Percentiles rank a stretch among this genome's conserved stretches.
Conservation (phyloP, 2,888 invertebrate genomes). For the Pheosia gnoma region DNA sequence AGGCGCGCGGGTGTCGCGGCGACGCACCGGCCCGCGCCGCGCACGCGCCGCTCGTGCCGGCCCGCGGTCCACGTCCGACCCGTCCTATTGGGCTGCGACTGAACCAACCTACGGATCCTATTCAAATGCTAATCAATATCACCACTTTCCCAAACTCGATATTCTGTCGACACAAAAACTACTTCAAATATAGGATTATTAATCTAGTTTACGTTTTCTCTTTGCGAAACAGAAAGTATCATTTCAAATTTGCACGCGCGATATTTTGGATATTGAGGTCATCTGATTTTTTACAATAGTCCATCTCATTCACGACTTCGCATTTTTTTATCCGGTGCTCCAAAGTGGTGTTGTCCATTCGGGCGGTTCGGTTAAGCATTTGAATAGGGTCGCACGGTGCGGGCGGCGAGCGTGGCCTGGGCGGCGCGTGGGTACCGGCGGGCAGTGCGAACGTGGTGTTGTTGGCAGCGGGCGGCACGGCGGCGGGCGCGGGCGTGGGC, state of each 20-base stretch:
- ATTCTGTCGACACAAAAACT: neutral
- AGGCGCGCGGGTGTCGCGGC: constrained; percentile 80
- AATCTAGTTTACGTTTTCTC: neutral
- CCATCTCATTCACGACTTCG: constrained; percentile 1
- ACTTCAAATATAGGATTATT: neutral
- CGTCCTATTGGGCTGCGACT: constrained; percentile 18
- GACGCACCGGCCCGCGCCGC: constrained; percentile 51
- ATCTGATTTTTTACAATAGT: neutral
- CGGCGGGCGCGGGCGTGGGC: constrained; percentile 46
- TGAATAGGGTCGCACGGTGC: constrained; percentile 15
- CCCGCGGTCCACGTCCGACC: constrained; percentile 31
- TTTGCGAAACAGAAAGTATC: neutral
- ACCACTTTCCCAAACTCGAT: neutral
- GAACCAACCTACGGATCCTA: constrained; percentile 21
- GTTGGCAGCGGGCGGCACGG: constrained; percentile 70
- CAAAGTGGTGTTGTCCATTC: neutral
- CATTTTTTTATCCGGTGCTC: neutral
- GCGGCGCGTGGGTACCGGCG: constrained; percentile 38
- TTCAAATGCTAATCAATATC: constrained; percentile 41
- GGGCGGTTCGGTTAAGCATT: constrained; percentile 20
- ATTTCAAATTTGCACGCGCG: neutral
- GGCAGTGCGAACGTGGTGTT: constrained; percentile 73
- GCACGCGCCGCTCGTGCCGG: constrained; percentile 33
- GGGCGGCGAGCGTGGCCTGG: constrained; percentile 12
- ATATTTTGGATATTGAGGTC: constrained; percentile 1